Percentiles rank a stretch among this genome's conserved stretches.
These are phyloP conservation scores for Ciona savignyi DNA, from an alignment of 23 tunicate species.

Conservation along the genomic window DNA sequence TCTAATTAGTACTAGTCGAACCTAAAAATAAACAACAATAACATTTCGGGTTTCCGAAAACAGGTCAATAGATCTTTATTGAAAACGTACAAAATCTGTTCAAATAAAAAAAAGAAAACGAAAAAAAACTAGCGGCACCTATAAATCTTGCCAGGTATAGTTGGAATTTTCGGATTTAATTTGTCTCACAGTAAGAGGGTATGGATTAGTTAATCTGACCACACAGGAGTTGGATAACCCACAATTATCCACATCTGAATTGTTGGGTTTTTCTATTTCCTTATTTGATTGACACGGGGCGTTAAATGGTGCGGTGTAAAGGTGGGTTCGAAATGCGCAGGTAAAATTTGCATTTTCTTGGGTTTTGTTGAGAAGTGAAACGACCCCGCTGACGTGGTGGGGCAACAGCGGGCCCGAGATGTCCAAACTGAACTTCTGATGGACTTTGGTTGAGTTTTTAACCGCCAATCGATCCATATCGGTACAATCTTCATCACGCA, in stretches of 20 bases:
- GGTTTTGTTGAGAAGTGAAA: conserved; percentile 26
- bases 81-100: too few species aligned
- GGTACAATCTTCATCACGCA: neutral
- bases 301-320: conserved; percentile 56
- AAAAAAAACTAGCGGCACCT: too few species aligned
- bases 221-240: neutral
- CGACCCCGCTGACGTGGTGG: conserved; percentile 35
- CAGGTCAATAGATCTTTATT: too few species aligned
- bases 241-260: neutral
- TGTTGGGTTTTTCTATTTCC: neutral
- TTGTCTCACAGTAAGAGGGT: neutral
- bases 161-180: neutral
- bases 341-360: conserved; percentile 44
- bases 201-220: neutral
- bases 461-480: neutral
- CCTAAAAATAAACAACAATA: too few species aligned
- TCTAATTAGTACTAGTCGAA: too few species aligned
- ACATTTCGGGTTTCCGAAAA: too few species aligned
- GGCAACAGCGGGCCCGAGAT: conserved; percentile 80
- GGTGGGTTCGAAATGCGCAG: conserved; percentile 29
- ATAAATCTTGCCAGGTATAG: neutral
- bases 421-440: conserved; percentile 52
- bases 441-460: neutral
- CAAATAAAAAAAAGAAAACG: too few species aligned
- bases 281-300: conserved; percentile 4